Percentiles rank a stretch among this genome's conserved stretches.
These are phyloP conservation scores for Drosophila longiperda DNA, from an alignment of 2,888 invertebrate genomes.

Conservation along the genomic window DNA sequence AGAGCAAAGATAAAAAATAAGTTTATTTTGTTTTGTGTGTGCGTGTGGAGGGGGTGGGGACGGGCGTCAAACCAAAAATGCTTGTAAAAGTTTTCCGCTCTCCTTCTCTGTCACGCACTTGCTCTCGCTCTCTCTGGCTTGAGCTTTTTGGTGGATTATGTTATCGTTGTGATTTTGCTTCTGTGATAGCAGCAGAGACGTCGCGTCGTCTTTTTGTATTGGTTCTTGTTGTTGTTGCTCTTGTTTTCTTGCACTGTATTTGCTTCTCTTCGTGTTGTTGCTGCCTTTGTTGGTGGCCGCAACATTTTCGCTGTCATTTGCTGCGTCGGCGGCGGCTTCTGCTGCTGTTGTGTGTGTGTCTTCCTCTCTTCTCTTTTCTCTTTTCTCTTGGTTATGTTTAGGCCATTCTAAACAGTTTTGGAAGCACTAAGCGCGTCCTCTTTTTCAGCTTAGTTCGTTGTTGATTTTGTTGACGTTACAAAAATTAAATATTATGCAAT, in stretches of 20 bases:
- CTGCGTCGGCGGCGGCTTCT: constrained; percentile 9
- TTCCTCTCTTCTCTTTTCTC: constrained; percentile 10
- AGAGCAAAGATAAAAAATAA: constrained; percentile 21
- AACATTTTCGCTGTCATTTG: constrained; percentile 63
- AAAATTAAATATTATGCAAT: constrained; percentile 12
- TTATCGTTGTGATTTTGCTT: constrained; percentile 55
- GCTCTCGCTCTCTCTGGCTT: constrained; percentile 13
- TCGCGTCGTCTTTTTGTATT: constrained; percentile 47
- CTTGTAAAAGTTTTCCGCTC: constrained; percentile 28
- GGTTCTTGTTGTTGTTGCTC: constrained; percentile 37
- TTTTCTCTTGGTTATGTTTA: constrained; percentile 6
- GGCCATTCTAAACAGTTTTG: constrained; percentile 26
- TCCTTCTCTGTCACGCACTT: constrained; percentile 9
- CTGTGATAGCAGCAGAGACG: constrained; percentile 42
- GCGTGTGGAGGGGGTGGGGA: not conserved
- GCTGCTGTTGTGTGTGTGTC: constrained; percentile 6
- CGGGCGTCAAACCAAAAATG: constrained; percentile 23
- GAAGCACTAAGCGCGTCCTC: constrained; percentile 35
- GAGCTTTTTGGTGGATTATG: constrained; percentile 27
- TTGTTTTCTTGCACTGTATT: constrained; percentile 16
- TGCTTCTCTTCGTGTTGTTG: constrained; percentile 39
- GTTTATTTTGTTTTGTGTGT: not conserved
- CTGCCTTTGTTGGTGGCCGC: constrained; percentile 30
- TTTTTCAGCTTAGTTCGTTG: constrained; percentile 36
- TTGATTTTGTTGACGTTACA: constrained; percentile 11